phyloP scores from a whole-genome alignment of 1,140 invertebrate genomes.

The Charaxes varanes region DNA sequence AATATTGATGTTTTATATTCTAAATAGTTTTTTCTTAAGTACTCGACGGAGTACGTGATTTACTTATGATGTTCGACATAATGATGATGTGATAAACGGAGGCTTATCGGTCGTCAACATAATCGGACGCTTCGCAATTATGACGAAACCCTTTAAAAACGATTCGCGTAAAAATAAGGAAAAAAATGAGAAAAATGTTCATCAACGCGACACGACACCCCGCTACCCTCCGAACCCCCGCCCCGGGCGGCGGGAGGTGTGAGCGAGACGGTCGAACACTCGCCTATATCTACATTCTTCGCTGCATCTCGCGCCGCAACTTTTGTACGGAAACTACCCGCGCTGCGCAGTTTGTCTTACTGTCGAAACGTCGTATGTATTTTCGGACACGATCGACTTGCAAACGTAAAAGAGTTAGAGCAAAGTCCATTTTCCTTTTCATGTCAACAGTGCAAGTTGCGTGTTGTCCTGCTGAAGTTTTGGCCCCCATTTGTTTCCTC shows the following conservation, averaged over 20 bases:
- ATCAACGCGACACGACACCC: slow-evolving; percentile 70
- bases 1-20: too few relatives aligned
- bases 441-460: slow-evolving; percentile 22
- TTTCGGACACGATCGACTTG: slow-evolving; percentile 10
- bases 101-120: slow-evolving; percentile 58
- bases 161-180: slow-evolving; percentile 70
- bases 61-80: too few relatives aligned
- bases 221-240: slow-evolving; percentile 30
- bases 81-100: slow-evolving; percentile 9
- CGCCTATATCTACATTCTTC: slow-evolving; percentile 33
- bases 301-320: slow-evolving; percentile 65
- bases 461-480: slow-evolving; percentile 50
- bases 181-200: slow-evolving; percentile 72
- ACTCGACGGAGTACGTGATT: too few relatives aligned
- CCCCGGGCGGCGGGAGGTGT: slow-evolving; percentile 58
- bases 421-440: slow-evolving; percentile 25
- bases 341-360: slow-evolving; percentile 42
- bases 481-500: slow-evolving; percentile 80
- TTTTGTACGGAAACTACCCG: slow-evolving; percentile 71
- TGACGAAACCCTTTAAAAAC: slow-evolving; percentile 74
- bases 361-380: slow-evolving; percentile 27
- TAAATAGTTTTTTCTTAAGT: too few relatives aligned
- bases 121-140: slow-evolving; percentile 69
- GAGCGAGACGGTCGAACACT: slow-evolving; percentile 33
- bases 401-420: slow-evolving; percentile 4